Evolutionary conservation across 2,888 invertebrate genomes (phyloP).

Genomic region (Octonoba sinensis): DNA sequence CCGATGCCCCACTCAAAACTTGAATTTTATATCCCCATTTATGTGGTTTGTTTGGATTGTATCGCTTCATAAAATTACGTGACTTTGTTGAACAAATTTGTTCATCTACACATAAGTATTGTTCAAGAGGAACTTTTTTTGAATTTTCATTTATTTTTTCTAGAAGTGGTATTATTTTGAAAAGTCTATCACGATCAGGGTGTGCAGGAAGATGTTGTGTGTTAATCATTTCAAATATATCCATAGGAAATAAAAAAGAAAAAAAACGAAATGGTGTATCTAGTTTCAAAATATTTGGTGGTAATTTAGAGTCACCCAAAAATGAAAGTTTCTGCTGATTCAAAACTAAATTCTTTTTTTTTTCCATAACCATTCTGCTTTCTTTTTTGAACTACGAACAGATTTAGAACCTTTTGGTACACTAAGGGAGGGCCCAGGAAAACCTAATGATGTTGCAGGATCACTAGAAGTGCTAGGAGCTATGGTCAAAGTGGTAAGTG

Average conservation of each 20-base stretch:
- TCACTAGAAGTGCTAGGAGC: neutral
- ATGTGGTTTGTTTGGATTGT: slow-evolving; percentile 39
- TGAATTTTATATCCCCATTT: slow-evolving; percentile 41
- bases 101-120: slow-evolving; percentile 22
- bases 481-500: neutral
- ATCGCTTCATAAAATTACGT: slow-evolving; percentile 12
- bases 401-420: neutral
- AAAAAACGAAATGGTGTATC: neutral
- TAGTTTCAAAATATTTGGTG: neutral
- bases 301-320: neutral
- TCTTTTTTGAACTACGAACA: neutral
- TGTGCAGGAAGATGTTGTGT: neutral
- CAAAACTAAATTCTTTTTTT: neutral
- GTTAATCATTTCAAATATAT: neutral
- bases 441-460: neutral
- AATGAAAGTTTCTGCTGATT: neutral
- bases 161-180: neutral
- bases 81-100: slow-evolving; percentile 39
- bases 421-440: neutral
- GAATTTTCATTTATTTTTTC: neutral
- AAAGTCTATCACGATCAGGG: slow-evolving; percentile 4
- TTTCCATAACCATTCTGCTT: neutral
- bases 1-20: slow-evolving; percentile 24
- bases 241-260: neutral
- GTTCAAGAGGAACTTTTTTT: slow-evolving; percentile 3